These are phyloP conservation scores for Coendou prehensilis DNA, from an alignment of 2,797 vertebrate genomes.

Conservation along the genomic window DNA sequence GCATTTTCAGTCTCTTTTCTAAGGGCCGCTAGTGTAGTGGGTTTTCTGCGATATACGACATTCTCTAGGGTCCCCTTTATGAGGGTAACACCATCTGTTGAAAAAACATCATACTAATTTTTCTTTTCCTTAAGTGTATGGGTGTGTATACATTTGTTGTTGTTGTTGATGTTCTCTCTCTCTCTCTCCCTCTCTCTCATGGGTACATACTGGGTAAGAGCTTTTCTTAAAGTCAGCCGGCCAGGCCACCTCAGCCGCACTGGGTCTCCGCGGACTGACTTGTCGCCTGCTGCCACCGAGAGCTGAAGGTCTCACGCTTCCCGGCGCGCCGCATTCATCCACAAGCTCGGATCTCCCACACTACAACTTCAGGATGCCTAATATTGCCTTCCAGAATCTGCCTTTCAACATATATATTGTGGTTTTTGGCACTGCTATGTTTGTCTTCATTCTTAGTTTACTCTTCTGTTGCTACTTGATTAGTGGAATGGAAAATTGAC, in stretches of 20 bases:
- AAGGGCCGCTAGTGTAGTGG: background rate
- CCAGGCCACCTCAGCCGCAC: too few relatives aligned
- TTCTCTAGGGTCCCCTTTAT: background rate
- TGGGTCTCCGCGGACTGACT: too few relatives aligned
- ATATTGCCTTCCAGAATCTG: slow-evolving; percentile 99
- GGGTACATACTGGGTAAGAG: too few relatives aligned
- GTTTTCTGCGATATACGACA: background rate
- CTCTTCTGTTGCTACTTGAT: slow-evolving; percentile 99
- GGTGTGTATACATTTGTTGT: too few relatives aligned
- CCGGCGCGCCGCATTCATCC: slow-evolving; percentile 86
- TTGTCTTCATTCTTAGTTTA: slow-evolving; percentile 99
- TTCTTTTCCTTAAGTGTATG: background rate
- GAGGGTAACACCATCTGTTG: background rate
- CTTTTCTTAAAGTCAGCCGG: too few relatives aligned
- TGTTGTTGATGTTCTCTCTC: too few relatives aligned
- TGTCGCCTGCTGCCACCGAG: too few relatives aligned
- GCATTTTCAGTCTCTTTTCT: background rate
- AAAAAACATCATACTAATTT: background rate
- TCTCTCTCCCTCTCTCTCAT: too few relatives aligned
- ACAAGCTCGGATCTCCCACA: slow-evolving; percentile 98
- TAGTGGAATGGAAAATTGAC: slow-evolving; percentile 76
- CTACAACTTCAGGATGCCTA: slow-evolving; percentile 99
- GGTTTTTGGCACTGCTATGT: slow-evolving; percentile 99
- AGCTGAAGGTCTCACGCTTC: too few relatives aligned
- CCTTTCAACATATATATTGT: slow-evolving; percentile 99